phyloP scores from a whole-genome alignment of 30 jellyfish, hydroid and myxozoan genomes.

The Turritopsis rubra region DNA sequence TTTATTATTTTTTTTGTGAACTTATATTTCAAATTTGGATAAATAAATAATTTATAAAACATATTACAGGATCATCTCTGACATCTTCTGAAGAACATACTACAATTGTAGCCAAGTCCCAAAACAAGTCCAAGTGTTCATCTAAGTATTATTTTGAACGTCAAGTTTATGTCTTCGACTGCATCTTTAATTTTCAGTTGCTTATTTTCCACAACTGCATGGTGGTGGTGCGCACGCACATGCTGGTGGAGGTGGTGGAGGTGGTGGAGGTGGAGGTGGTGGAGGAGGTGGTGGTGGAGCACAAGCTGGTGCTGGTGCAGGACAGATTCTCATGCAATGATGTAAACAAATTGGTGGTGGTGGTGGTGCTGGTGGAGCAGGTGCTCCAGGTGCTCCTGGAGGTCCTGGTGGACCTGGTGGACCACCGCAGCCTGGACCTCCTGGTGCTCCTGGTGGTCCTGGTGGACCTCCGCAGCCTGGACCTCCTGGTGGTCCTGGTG shows the following conservation, averaged over 20 bases:
- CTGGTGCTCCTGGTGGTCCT: constrained; percentile 99
- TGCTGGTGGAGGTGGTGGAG: constrained; percentile 83
- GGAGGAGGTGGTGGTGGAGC: constrained; percentile 38
- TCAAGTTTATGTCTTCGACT: not conserved
- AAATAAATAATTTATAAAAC: not conserved
- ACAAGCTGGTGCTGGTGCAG: constrained; percentile 87
- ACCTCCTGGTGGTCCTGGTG: constrained; percentile 87
- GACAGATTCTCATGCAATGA: constrained; percentile 84
- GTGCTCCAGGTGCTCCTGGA: constrained; percentile 96
- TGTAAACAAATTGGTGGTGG: constrained; percentile 88
- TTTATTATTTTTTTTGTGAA: too few species aligned
- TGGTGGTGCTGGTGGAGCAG: constrained; percentile 94
- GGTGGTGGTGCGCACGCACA: constrained; percentile 75
- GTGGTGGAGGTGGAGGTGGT: constrained; percentile 53
- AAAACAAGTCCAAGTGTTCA: not conserved
- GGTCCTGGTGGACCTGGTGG: constrained; percentile 99
- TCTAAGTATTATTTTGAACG: not conserved
- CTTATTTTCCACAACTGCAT: constrained; percentile 31
- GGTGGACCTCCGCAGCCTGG: constrained; percentile 98
- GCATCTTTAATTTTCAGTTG: not conserved
- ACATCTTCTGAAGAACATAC: not conserved
- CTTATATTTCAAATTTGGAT: not conserved
- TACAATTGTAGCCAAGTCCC: not conserved
- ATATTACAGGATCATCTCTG: not conserved
- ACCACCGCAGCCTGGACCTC: constrained; percentile 96